Conservation (phyloP, 2,888 invertebrate genomes). For the Drosophila lutescens region DNA sequence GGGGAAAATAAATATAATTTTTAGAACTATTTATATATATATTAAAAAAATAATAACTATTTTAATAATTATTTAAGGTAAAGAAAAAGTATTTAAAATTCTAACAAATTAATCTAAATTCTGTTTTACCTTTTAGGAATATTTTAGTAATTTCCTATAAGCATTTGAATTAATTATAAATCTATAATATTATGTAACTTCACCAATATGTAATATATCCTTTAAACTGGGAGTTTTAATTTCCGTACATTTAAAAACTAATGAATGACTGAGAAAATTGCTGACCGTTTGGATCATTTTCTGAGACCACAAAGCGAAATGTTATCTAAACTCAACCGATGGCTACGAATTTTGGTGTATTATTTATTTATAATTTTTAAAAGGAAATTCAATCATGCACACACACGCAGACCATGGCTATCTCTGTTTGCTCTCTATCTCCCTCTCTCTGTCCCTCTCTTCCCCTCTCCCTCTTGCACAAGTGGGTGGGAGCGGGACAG, state of each 20-base stretch:
- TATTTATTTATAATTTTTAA: slow-evolving; percentile 49
- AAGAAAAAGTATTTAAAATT: too few species aligned
- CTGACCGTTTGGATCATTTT: slow-evolving; percentile 10
- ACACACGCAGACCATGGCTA: slow-evolving; percentile 11
- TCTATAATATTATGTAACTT: too few species aligned
- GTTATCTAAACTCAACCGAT: slow-evolving; percentile 57
- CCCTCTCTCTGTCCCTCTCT: not conserved
- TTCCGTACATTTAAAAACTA: not conserved
- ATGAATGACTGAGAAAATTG: not conserved
- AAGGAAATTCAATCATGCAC: slow-evolving; percentile 39
- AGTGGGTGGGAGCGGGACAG: slow-evolving; percentile 1
- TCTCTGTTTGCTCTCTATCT: not conserved
- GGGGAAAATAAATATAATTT: too few species aligned
- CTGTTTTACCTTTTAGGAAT: too few species aligned
- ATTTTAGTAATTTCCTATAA: too few species aligned
- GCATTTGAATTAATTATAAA: too few species aligned
- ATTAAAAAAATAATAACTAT: too few species aligned
- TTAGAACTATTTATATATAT: too few species aligned
- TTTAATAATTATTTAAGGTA: too few species aligned
- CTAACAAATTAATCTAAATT: too few species aligned
- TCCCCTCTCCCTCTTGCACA: slow-evolving; percentile 2
- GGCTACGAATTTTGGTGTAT: slow-evolving; percentile 39
- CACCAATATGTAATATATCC: not conserved
- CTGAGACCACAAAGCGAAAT: slow-evolving; percentile 33
- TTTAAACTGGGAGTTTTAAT: too few species aligned